Percentiles rank a stretch among this genome's conserved stretches.
Conservation (phyloP, 1,140 invertebrate species). For the Gerris buenoi region DNA sequence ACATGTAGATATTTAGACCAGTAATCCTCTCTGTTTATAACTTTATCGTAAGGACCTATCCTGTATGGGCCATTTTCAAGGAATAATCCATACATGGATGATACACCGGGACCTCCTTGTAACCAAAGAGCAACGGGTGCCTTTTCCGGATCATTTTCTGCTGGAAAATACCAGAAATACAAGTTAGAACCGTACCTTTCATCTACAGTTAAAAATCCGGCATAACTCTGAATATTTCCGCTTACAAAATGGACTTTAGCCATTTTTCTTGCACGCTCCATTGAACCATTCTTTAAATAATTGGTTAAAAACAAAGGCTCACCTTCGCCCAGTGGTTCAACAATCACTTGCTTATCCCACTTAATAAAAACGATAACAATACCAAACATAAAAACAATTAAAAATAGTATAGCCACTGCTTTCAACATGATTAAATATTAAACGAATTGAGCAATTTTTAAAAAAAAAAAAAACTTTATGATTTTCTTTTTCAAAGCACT, state of each 20-base stretch:
- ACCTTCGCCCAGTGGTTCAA: background rate
- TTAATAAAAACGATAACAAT: background rate
- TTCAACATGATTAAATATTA: too few species aligned
- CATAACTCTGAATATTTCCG: slow-evolving; percentile 28
- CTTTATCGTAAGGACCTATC: slow-evolving; percentile 32
- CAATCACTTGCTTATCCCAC: background rate
- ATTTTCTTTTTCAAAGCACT: slow-evolving; percentile 3
- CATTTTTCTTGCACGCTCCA: background rate
- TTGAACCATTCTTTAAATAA: slow-evolving; percentile 4
- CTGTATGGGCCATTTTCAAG: slow-evolving; percentile 36
- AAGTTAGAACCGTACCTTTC: slow-evolving; percentile 42
- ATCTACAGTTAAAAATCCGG: slow-evolving; percentile 58
- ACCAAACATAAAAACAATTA: background rate
- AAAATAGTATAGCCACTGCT: background rate
- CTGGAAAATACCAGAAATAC: slow-evolving; percentile 66
- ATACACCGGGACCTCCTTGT: slow-evolving; percentile 56
- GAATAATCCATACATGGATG: slow-evolving; percentile 55
- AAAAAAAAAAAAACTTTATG: slow-evolving; percentile 2
- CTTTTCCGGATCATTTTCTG: slow-evolving; percentile 31
- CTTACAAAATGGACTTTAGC: slow-evolving; percentile 3
- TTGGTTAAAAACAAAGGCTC: slow-evolving; percentile 12
- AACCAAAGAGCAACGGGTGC: slow-evolving; percentile 59
- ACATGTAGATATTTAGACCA: slow-evolving; percentile 14
- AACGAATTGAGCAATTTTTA: too few species aligned
- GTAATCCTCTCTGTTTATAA: slow-evolving; percentile 7